Conservation (phyloP, 2,888 invertebrate genomes). For the Camponotus fellah region DNA sequence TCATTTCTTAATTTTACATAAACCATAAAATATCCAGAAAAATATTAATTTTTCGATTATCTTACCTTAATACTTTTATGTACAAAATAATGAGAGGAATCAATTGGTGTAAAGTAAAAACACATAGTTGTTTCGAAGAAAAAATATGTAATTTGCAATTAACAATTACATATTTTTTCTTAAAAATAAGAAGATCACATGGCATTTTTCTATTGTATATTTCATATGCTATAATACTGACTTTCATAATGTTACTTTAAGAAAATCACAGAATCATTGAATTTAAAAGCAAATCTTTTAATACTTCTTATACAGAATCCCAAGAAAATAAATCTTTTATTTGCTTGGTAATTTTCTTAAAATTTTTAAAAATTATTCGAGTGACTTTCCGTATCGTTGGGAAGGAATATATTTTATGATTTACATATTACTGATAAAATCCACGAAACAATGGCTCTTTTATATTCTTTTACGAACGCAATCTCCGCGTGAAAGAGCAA, state of each 20-base stretch:
- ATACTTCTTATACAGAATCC: background rate
- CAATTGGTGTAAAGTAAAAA: too few relatives aligned
- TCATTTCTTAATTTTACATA: too few relatives aligned
- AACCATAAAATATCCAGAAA: too few relatives aligned
- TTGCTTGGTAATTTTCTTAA: background rate
- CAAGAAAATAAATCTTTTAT: background rate
- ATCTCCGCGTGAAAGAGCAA: slow-evolving; percentile 33
- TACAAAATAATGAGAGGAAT: too few relatives aligned
- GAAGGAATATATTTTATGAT: background rate
- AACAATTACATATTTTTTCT: too few relatives aligned
- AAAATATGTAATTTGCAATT: too few relatives aligned
- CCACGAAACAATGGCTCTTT: slow-evolving; percentile 7
- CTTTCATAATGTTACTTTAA: background rate
- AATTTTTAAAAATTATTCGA: background rate
- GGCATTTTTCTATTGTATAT: background rate
- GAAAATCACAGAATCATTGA: background rate
- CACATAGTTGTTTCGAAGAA: too few relatives aligned
- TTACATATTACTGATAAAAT: slow-evolving; percentile 16
- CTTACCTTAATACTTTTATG: too few relatives aligned
- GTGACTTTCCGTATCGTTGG: background rate
- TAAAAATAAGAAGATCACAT: background rate
- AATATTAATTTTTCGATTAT: too few relatives aligned
- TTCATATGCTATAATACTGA: too few relatives aligned
- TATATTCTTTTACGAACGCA: slow-evolving; percentile 7
- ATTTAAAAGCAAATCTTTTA: background rate